Conservation (phyloP, 2,113 vertebrate genomes). For the Galbula dea region DNA sequence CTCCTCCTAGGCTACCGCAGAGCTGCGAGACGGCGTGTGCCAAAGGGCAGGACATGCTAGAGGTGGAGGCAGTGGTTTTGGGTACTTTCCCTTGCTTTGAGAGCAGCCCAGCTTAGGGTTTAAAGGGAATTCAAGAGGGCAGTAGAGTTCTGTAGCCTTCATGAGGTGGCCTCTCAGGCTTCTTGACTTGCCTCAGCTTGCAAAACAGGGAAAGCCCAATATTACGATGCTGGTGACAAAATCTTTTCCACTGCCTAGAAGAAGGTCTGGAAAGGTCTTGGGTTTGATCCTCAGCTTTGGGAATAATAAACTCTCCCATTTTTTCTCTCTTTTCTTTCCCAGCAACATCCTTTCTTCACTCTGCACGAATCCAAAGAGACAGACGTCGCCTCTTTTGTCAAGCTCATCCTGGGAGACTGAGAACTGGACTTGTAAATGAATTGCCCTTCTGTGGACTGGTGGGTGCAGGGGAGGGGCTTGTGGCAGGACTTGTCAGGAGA, state of each 20-base stretch:
- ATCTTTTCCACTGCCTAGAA: not conserved
- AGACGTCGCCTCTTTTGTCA: slow-evolving; percentile 95
- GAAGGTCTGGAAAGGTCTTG: not conserved
- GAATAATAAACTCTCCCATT: not conserved
- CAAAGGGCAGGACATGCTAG: not conserved
- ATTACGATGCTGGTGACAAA: not conserved
- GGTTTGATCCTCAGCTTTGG: not conserved
- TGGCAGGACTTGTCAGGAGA: slow-evolving; percentile 63
- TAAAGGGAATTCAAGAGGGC: not conserved
- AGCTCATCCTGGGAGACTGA: slow-evolving; percentile 90
- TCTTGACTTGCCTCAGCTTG: fast-evolving
- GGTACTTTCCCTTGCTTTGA: not conserved
- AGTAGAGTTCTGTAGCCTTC: not conserved
- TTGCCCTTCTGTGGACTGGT: slow-evolving; percentile 74
- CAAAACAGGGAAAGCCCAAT: not conserved
- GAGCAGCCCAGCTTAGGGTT: not conserved
- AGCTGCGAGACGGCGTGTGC: not conserved
- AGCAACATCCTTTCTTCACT: slow-evolving; percentile 96
- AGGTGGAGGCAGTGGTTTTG: not conserved
- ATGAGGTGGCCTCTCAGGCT: not conserved
- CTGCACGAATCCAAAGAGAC: slow-evolving; percentile 95
- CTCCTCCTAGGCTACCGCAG: not conserved
- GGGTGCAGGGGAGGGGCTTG: slow-evolving; percentile 65
- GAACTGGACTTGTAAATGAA: slow-evolving; percentile 57
- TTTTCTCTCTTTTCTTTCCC: slow-evolving; percentile 43